These are phyloP conservation scores for Naja naja DNA, from an alignment of 2,113 vertebrate genomes.

Conservation along the genomic window DNA sequence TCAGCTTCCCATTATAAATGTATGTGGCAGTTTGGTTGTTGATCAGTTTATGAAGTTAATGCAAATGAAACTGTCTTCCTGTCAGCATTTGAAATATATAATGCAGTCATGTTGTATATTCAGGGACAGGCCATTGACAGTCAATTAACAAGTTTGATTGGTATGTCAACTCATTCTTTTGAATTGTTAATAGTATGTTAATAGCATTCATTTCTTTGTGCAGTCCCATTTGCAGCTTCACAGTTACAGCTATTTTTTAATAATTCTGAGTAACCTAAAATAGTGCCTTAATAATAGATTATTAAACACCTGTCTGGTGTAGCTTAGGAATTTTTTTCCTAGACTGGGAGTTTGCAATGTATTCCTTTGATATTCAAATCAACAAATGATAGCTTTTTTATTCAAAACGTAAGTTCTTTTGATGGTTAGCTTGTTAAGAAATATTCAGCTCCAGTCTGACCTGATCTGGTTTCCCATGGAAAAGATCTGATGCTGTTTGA, in stretches of 20 bases:
- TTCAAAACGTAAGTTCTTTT: slow-evolving; percentile 84
- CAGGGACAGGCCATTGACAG: slow-evolving; percentile 97
- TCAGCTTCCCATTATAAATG: slow-evolving; percentile 94
- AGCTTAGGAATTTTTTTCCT: slow-evolving; percentile 86
- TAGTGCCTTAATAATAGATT: slow-evolving; percentile 99
- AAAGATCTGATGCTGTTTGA: slow-evolving; percentile 90
- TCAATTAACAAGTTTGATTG: slow-evolving; percentile 99
- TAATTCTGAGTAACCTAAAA: slow-evolving; percentile 91
- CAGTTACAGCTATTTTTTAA: slow-evolving; percentile 84
- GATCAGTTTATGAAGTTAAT: slow-evolving; percentile 99
- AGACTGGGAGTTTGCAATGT: slow-evolving; percentile 84
- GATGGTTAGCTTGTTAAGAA: slow-evolving; percentile 85
- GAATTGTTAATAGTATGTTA: slow-evolving; percentile 99
- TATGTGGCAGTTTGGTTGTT: slow-evolving; percentile 97
- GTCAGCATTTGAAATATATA: slow-evolving; percentile 96
- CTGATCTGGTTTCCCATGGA: slow-evolving; percentile 83
- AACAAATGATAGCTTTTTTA: slow-evolving; percentile 89
- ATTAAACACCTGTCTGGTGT: slow-evolving; percentile 97
- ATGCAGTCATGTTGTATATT: slow-evolving; percentile 97
- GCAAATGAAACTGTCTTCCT: slow-evolving; percentile 99
- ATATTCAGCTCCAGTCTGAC: slow-evolving; percentile 82
- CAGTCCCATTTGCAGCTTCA: slow-evolving; percentile 84
- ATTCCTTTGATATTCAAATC: slow-evolving; percentile 99
- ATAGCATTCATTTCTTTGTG: slow-evolving; percentile 91
- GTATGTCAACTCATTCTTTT: slow-evolving; percentile 99